Percentiles rank a stretch among this genome's conserved stretches.
These are phyloP conservation scores for Clepsis dumicolana DNA, from an alignment of 2,888 invertebrate genomes.

Conservation along the genomic window DNA sequence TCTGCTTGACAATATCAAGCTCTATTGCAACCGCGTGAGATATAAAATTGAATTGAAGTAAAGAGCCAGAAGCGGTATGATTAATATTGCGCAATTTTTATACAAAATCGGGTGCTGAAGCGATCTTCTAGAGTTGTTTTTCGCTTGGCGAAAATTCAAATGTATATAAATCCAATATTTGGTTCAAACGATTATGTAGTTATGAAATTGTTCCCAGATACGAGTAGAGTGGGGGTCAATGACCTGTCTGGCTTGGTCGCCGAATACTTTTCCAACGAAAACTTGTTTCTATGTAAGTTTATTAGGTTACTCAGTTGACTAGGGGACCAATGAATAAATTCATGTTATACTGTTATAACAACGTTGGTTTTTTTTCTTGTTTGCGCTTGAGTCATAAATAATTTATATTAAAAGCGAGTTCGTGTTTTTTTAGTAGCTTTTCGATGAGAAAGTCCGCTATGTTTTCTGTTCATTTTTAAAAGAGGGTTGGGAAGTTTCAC, in stretches of 20 bases:
- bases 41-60: background rate
- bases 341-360: conserved; percentile 11
- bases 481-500: too few species aligned
- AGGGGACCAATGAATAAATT: conserved; percentile 12
- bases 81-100: conserved; percentile 15
- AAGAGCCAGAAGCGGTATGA: background rate
- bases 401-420: conserved; percentile 15
- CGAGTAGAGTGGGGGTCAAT: conserved; percentile 15
- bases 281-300: conserved; percentile 12
- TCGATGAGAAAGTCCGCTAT: too few species aligned
- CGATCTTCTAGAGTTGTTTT: conserved; percentile 5
- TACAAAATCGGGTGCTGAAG: conserved; percentile 10
- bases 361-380: conserved; percentile 8
- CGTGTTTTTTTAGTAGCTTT: background rate
- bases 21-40: background rate
- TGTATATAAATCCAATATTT: conserved; percentile 31
- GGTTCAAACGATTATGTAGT: conserved; percentile 38
- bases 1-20: conserved; percentile 5
- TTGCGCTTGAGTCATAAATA: conserved; percentile 7
- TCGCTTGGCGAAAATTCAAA: conserved; percentile 24
- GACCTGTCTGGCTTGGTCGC: conserved; percentile 25
- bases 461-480: too few species aligned
- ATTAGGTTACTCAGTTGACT: conserved; percentile 6
- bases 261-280: conserved; percentile 10
- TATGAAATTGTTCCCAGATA: conserved; percentile 36